Evolutionary conservation across 2,797 vertebrate genomes (phyloP).

Genomic region (Molossus alvarezi): DNA sequence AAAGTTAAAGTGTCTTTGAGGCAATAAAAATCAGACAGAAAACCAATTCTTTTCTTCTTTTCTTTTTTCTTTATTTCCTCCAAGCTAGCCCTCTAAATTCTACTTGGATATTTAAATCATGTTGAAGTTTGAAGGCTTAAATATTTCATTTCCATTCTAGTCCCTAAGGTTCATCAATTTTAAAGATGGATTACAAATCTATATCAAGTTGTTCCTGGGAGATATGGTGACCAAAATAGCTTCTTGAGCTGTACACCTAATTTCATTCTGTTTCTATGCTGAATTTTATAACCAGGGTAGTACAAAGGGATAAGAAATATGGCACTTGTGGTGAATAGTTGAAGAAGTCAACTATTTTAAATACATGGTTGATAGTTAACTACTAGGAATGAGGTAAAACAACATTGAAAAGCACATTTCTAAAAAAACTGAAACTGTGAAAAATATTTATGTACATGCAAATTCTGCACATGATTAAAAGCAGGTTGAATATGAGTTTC

Average conservation of each 20-base stretch:
- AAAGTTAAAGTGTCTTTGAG: slow-evolving; percentile 17
- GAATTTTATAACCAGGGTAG: slow-evolving; percentile 53
- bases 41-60: background rate
- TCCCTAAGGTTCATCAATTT: slow-evolving; percentile 52
- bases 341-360: slow-evolving; percentile 20
- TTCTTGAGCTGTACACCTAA: slow-evolving; percentile 33
- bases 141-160: slow-evolving; percentile 61
- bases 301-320: slow-evolving; percentile 8
- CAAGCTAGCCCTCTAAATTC: background rate
- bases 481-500: slow-evolving; percentile 16
- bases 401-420: slow-evolving; percentile 25
- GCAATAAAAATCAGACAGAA: background rate
- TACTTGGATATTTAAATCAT: slow-evolving; percentile 65
- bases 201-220: slow-evolving; percentile 57
- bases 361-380: background rate
- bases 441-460: slow-evolving; percentile 9
- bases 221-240: slow-evolving; percentile 62
- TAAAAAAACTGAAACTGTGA: background rate
- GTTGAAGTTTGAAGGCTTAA: slow-evolving; percentile 49
- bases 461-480: background rate
- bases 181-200: slow-evolving; percentile 75
- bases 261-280: slow-evolving; percentile 62
- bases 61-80: slow-evolving; percentile 44
- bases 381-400: slow-evolving; percentile 47
- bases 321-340: background rate